Evolutionary conservation across 2,797 vertebrate species (phyloP).

Genomic region (Natrix natrix): DNA sequence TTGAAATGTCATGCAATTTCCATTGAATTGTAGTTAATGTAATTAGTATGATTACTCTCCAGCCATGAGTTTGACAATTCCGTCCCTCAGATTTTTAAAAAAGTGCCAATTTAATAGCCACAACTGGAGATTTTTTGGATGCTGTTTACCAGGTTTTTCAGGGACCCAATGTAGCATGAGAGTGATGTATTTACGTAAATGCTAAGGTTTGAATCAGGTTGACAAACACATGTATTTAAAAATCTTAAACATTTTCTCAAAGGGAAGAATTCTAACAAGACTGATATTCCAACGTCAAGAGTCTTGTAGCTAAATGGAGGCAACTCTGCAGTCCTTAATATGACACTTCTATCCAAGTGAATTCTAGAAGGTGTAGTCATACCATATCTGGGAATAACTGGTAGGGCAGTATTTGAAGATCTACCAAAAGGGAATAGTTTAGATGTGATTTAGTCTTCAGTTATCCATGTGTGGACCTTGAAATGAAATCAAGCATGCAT

Average conservation of each 20-base stretch:
- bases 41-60: background rate
- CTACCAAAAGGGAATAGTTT: background rate
- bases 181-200: background rate
- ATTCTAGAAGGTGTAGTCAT: background rate
- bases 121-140: background rate
- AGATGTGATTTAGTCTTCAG: slow-evolving; percentile 69
- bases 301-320: background rate
- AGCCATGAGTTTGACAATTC: background rate
- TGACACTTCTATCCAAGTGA: background rate
- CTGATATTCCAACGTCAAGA: background rate
- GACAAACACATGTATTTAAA: background rate
- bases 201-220: background rate
- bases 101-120: background rate
- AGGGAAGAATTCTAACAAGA: background rate
- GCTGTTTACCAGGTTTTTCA: background rate
- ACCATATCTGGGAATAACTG: background rate
- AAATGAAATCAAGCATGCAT: slow-evolving; percentile 77
- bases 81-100: background rate
- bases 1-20: background rate
- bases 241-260: background rate
- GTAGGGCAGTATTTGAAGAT: background rate
- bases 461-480: slow-evolving; percentile 79
- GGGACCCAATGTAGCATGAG: background rate
- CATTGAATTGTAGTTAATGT: background rate
- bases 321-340: background rate